phyloP scores from a whole-genome alignment of 2,797 vertebrate genomes.

The Capromys pilorides region DNA sequence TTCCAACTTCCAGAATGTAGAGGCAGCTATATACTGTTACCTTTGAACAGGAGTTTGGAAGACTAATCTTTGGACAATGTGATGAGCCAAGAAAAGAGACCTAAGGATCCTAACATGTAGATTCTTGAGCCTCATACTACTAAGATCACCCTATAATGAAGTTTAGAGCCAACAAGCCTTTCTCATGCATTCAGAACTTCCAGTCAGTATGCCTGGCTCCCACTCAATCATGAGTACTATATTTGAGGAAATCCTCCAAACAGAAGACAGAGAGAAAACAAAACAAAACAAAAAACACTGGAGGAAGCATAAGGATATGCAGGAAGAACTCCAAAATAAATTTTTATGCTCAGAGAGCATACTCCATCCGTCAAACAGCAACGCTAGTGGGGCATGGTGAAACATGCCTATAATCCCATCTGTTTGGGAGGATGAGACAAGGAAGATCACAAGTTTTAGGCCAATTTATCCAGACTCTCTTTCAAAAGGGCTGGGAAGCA shows the following conservation, averaged over 20 bases:
- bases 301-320: neutral
- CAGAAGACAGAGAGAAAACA: conserved; percentile 32
- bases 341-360: conserved; percentile 31
- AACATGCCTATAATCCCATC: neutral
- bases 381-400: neutral
- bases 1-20: conserved; percentile 9
- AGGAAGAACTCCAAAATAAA: conserved; percentile 47
- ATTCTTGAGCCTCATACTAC: neutral
- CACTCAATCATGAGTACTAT: conserved; percentile 9
- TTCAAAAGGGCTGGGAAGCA: neutral
- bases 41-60: conserved; percentile 38
- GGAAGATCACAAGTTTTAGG: neutral
- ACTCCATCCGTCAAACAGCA: conserved; percentile 33
- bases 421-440: neutral
- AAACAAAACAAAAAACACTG: neutral
- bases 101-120: neutral
- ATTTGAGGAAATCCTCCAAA: neutral
- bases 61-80: conserved; percentile 1
- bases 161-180: neutral
- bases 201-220: conserved; percentile 8
- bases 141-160: conserved; percentile 34
- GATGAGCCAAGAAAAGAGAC: neutral
- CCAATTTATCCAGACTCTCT: neutral
- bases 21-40: neutral
- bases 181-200: neutral